These are phyloP conservation scores for Ctenochaetus hawaiiensis DNA, from an alignment of 2,797 vertebrate genomes.

Conservation along the genomic window DNA sequence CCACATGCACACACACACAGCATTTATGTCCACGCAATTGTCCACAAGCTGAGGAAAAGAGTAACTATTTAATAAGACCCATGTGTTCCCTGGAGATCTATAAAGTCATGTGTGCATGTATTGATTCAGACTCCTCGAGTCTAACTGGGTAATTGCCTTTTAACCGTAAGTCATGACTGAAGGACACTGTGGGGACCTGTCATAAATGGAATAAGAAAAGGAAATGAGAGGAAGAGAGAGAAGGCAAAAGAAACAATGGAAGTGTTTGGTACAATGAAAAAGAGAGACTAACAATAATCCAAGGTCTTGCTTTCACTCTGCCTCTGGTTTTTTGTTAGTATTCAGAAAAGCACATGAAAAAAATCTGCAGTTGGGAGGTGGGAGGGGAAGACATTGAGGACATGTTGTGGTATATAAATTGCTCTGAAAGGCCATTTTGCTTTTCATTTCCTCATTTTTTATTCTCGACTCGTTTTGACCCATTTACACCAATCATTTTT, in stretches of 20 bases:
- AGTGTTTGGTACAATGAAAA: conserved; percentile 24
- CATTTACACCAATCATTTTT: conserved; percentile 16
- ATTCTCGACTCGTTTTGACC: background rate
- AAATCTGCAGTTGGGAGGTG: background rate
- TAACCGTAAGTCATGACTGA: conserved; percentile 77
- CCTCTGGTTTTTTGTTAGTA: conserved; percentile 32
- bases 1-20: background rate
- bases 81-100: conserved; percentile 53
- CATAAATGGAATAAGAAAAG: conserved; percentile 59
- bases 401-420: conserved; percentile 25
- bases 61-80: conserved; percentile 60
- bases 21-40: background rate
- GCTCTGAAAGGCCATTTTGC: conserved; percentile 26
- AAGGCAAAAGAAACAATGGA: conserved; percentile 17
- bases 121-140: conserved; percentile 63
- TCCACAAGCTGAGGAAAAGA: conserved; percentile 39
- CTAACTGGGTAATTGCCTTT: conserved; percentile 76
- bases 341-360: conserved; percentile 29
- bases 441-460: conserved; percentile 8
- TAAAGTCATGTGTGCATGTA: conserved; percentile 33
- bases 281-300: conserved; percentile 50
- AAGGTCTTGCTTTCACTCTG: conserved; percentile 56
- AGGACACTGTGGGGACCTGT: conserved; percentile 68
- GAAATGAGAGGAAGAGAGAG: conserved; percentile 18
- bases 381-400: conserved; percentile 18